Evolutionary conservation across 2,113 vertebrate species (phyloP).

Genomic region (Oncorhynchus keta): DNA sequence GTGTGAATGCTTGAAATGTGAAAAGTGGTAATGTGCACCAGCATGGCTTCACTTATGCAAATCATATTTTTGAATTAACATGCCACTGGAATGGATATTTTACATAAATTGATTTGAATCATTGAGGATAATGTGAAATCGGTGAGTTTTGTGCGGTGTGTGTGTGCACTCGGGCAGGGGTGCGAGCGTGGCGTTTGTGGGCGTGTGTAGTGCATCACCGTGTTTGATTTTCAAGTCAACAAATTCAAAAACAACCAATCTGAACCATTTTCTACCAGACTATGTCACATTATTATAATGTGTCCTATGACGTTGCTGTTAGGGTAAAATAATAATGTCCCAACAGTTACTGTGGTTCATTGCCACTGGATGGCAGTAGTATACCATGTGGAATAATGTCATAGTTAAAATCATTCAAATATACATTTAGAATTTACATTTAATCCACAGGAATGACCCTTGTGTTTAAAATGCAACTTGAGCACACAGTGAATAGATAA

Average conservation of each 20-base stretch:
- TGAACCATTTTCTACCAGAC: too few relatives aligned
- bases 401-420: background rate
- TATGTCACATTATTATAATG: too few relatives aligned
- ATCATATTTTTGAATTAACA: background rate
- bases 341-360: background rate
- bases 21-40: background rate
- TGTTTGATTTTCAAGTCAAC: background rate
- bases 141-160: background rate
- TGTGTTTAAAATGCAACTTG: background rate
- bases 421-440: background rate
- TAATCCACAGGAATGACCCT: background rate
- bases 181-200: background rate
- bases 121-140: too few relatives aligned
- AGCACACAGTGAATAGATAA: background rate
- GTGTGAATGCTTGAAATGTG: background rate
- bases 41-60: background rate
- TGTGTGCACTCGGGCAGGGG: background rate
- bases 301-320: too few relatives aligned
- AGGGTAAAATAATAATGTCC: background rate
- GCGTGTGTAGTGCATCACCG: background rate
- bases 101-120: background rate
- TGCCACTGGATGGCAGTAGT: slow-evolving; percentile 38
- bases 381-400: slow-evolving; percentile 1
- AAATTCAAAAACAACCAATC: background rate
- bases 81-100: background rate